Base-by-base conservation (phyloP, 1,140 invertebrate species). In the Aphelenchoides fujianensis region DNA sequence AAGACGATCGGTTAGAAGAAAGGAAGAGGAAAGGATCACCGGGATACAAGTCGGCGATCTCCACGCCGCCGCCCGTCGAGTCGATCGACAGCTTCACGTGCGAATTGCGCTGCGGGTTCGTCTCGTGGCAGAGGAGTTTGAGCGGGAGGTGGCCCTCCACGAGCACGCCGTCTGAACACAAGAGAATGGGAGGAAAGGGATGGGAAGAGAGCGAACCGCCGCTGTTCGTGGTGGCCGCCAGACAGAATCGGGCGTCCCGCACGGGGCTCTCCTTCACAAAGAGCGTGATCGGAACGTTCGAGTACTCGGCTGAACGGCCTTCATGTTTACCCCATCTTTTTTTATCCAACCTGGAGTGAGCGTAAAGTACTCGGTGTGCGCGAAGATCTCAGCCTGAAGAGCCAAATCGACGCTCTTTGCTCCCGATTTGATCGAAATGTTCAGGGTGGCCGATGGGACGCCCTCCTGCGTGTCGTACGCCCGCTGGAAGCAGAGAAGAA, bases 371-470 rank as follows among this genome's bases (percentile, higher is more conserved):
- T 66, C 63, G 16, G 12, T 12, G 36, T 66, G 31, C 32, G 48
- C 59, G 66, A 71, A 79, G 76, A 52, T 75, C 27, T 68, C 27
- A 61, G 19, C 72, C 75, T 41, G 77, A 57, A 64, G 76, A 53
- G 36, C 16, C 27, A 73, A 23, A 70, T 68, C 19, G 76, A 28
- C 30, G 74, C 16, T n/a, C 3, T 30, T 7, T 3, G 73, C 16
- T 71, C 28, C 5, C 27, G 61, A 9, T 35, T 37, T 32, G 27
- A 79, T 23, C 16, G 59, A 66, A 27, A 76, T 23, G 1, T 19
- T 48, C 1, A 79, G n/a, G 23, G 75, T 76, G 7, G 75, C 75
- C n/a, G 75, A 76, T n/a, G 79, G 74, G 23, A 79, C 78, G 27
- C 52, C 55, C 9, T 76, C 77, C 19, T 23, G 30, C 31, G 54